A percentile compares a stretch with the other conserved stretches of the same genome.
phyloP scores from a whole-genome alignment of 2,113 vertebrate genomes.

The Cricetomys ansorgei region DNA sequence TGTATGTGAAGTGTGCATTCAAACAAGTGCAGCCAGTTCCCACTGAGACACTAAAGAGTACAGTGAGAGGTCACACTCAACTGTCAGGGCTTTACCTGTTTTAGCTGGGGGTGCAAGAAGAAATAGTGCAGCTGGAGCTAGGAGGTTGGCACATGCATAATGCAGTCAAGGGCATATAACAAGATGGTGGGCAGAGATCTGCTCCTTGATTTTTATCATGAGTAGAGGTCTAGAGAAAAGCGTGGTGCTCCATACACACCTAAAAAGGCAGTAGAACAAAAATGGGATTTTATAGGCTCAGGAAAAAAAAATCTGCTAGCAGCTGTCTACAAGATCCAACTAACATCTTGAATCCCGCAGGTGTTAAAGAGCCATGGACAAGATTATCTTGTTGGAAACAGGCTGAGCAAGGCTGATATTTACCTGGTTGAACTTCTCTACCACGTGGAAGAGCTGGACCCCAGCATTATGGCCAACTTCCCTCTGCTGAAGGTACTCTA shows the following conservation, averaged over 20 bases:
- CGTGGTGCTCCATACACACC: neutral
- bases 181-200: neutral
- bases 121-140: rapidly evolving
- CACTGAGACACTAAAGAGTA: neutral
- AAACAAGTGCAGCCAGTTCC: neutral
- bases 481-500: slow-evolving; percentile 78
- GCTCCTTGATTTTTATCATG: neutral
- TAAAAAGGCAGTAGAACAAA: neutral
- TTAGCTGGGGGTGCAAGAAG: rapidly evolving
- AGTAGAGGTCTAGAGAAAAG: neutral
- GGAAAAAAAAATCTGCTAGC: no score
- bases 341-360: slow-evolving; percentile 74
- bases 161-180: neutral
- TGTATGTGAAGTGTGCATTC: neutral
- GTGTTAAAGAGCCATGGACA: slow-evolving; percentile 77
- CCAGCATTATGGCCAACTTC: slow-evolving; percentile 86
- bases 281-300: neutral
- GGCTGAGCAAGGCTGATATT: slow-evolving; percentile 69
- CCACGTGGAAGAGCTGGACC: slow-evolving; percentile 89
- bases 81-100: neutral
- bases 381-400: neutral
- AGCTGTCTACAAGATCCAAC: neutral
- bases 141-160: no score
- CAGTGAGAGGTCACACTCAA: neutral
- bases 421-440: slow-evolving; percentile 90